Evolutionary conservation across 2,888 invertebrate genomes (phyloP), one percentile per base, ranked within the genome.

Genomic region (Boloria selene): DNA sequence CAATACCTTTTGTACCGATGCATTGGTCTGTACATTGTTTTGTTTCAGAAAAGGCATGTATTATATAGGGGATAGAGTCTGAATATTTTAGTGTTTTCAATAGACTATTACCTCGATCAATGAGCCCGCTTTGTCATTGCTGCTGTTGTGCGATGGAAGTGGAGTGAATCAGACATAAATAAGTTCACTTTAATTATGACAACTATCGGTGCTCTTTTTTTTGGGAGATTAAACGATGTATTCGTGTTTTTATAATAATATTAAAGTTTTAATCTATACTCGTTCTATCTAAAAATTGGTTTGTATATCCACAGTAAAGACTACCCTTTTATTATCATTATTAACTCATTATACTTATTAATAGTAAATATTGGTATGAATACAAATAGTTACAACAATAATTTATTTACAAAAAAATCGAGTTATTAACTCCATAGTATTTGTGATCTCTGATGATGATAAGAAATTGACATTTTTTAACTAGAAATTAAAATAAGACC

Each of bases 11-110:
- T 71, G 71, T 69, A 61, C 64, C 49, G 55, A 69, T 69, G 60
- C 71, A 64, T 69, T 66, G 59, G 71, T 71, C 69, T 72, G 67
- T 71, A 64, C 54, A 47, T 63, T 63, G 62, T 56, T 65, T 70
- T 70, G 65, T 65, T 63, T 59, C 58, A 58, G 56, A 63, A 62
- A 65, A 67, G 55, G 67, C 63, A 44, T 53, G 67, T 51, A 55
- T 59, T 62, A 60, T 68, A 7, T 38, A 38, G 44, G 44, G 13
- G 42, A 47, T 47, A 54, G 51, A 6, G 55, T 50, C 52, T 54
- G 64, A 51, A 65, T 63, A 62, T 70, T 70, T 65, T 68, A 67
- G 65, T 58, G 55, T 63, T 70, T 65, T 70, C 63, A 65, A 68
- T 70, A 62, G 67, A 63, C 62, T 62, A 63, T 63, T 58, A 63